A percentile compares a stretch with the other conserved stretches of the same genome.
Evolutionary conservation across 1,140 invertebrate genomes (phyloP).

Genomic region (Drosophila prosaltans): DNA sequence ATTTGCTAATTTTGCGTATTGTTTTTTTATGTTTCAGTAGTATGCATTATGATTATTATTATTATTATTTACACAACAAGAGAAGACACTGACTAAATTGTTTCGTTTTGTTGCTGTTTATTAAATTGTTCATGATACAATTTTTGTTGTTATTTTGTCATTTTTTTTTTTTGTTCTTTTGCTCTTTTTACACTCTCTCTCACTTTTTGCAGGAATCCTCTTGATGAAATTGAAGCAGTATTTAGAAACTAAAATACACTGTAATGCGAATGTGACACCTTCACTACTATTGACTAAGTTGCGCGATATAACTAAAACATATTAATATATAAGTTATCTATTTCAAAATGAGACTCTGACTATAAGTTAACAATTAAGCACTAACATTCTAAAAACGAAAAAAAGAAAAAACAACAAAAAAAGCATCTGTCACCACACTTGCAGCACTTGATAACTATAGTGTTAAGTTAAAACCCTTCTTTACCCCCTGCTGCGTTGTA

Average conservation of each 20-base stretch:
- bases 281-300: conserved; percentile 51
- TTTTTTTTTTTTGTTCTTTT: conserved; percentile 32
- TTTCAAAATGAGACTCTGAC: conserved; percentile 60
- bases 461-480: conserved; percentile 34
- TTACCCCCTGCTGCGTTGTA: conserved; percentile 15
- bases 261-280: conserved; percentile 69
- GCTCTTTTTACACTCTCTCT: conserved; percentile 39
- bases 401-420: conserved; percentile 10
- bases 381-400: conserved; percentile 36
- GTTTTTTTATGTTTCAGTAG: not conserved
- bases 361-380: conserved; percentile 56
- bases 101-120: conserved; percentile 1
- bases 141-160: conserved; percentile 23
- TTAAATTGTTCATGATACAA: conserved; percentile 42
- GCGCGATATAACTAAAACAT: conserved; percentile 31
- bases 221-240: conserved; percentile 83
- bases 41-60: not conserved
- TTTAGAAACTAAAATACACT: conserved; percentile 79
- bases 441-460: conserved; percentile 56
- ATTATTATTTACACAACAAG: conserved; percentile 51
- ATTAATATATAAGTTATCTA: conserved; percentile 32
- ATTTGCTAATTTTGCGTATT: not conserved
- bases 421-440: conserved; percentile 21
- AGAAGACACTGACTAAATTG: conserved; percentile 47
- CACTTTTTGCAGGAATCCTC: conserved; percentile 82